Evolutionary conservation across 2,888 invertebrate species (phyloP), one percentile per base, ranked within the genome.

Genomic region (Ophonus ardosiacus): DNA sequence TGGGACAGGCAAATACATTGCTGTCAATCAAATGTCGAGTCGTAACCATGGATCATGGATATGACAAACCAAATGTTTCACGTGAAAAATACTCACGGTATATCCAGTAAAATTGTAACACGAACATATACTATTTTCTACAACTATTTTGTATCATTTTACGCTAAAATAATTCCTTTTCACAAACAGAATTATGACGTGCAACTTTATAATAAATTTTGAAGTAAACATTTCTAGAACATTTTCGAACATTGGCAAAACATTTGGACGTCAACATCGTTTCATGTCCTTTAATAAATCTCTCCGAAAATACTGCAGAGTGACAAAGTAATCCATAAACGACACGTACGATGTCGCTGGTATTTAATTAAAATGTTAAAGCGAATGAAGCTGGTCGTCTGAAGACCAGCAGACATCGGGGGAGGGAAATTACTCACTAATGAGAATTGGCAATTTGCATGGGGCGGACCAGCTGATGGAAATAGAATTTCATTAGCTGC

Each of bases 381-480:
- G 18, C 59, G 38, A 61, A 59, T 61, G 57, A 57, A 6, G 15
- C 13, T 18, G 43, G 38, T 10, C 56, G 10, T 80, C 59, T 51
- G 43, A 38, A 17, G 24, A 38, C 51, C 21, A 74, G 18, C 13
- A 74, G 56, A 43, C 43, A 43, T 78, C 21, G 57, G 31, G 7
- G 51, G 15, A 10, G 31, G 68, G 81, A 81, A 81, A 81, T 81
- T 68, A 51, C 57, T 31, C 17, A 63, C 31, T 81, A 81, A 81
- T 81, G 81, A 81, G 71, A 81, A 81, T 81, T 81, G 81, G 21
- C 68, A 81, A 81, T 81, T 65, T 65, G 21, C 43, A 63, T 43
- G 63, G 21, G 24, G 61, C 21, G 65, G 80, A 65, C 68, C 15
- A n/a, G 65, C 61, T 57, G 57, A 80, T 81, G 68, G 57, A 81